Base-by-base conservation (phyloP, 2,113 vertebrate genomes). In the Emberiza fucata region DNA sequence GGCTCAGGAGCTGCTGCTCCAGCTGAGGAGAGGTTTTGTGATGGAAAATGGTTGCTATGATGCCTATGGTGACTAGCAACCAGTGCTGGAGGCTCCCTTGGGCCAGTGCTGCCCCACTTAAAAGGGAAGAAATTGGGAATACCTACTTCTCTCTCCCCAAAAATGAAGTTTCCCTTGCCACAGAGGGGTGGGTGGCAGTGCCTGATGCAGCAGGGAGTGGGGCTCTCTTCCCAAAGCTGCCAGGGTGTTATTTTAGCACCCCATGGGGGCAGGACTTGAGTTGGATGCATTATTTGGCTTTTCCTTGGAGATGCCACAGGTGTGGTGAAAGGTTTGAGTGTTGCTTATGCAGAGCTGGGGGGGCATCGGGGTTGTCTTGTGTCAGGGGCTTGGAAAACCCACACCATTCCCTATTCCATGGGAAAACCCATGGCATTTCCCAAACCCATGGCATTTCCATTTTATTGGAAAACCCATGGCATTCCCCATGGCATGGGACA, bases 291-390 rank as follows among this genome's bases (percentile, higher is more conserved):
- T 29, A 1, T 27, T 12, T 65, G n/a, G 10, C 33, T 37, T 53
- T 54, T 53, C 37, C 14, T 14, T 16, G 50, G 81, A 8, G 29
- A 2, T 28, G 5, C 31, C 0, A 0, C 1, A 0, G 53, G 18
- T 42, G 29, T 2, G 5, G n/a, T 2, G 1, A 3, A 14, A 14
- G 8, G 18, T 60, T 57, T 65, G 54, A 0, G 0, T 8, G 48
- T 6, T 25, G 9, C 28, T 61, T 1, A 0, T 3, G 5, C 19
- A 19, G 48, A 51, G n/a, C 6, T 4, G 13, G 44, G 24, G 1
- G 0, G 24, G 35, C 39, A 1, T 4, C 2, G 1, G 69, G 19
- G 11, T 59, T 61, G 8, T 31, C 1, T 51, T 16, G 19, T 12
- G 44, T 42, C 31, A 51, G 9, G 37, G 18, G 12, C n/a, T 79